Conservation (phyloP, 2,113 vertebrate species). For the Myodes glareolus region DNA sequence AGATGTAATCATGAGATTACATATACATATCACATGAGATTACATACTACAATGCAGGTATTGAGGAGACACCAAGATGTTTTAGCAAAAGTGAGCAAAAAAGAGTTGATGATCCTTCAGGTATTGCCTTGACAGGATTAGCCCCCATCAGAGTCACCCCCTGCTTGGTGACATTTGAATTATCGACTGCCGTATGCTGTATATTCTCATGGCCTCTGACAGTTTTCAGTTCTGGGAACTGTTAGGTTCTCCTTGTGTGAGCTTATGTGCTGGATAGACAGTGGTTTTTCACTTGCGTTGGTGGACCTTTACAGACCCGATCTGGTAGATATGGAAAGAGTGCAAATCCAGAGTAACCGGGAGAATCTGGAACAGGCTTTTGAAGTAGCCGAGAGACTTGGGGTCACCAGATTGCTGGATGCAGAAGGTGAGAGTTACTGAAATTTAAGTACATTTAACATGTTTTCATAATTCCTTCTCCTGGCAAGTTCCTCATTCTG, state of each 20-base stretch:
- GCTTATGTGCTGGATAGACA: background rate
- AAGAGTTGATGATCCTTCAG: no score
- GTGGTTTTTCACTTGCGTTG: constrained; percentile 22
- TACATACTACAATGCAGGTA: no score
- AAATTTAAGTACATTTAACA: background rate
- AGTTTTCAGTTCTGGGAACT: background rate
- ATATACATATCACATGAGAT: no score
- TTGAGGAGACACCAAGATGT: no score
- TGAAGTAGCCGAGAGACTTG: constrained; percentile 96
- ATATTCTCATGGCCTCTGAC: no score
- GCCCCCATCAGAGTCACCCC: no score
- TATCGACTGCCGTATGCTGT: no score
- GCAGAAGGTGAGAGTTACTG: constrained; percentile 91
- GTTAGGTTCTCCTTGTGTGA: constrained; percentile 45
- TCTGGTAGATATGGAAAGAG: constrained; percentile 97
- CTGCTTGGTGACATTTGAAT: no score
- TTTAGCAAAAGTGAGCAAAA: no score
- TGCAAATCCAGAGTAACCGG: constrained; percentile 93
- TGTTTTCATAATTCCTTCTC: background rate
- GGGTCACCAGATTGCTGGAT: constrained; percentile 96
- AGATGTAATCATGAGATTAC: no score
- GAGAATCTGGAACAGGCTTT: constrained; percentile 99
- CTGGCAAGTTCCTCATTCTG: background rate
- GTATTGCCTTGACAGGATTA: no score
- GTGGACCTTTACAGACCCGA: constrained; percentile 90